A percentile compares a stretch with the other conserved stretches of the same genome.
These are phyloP conservation scores for Ciconia boyciana DNA, from an alignment of 2,113 vertebrate genomes.

Conservation along the genomic window DNA sequence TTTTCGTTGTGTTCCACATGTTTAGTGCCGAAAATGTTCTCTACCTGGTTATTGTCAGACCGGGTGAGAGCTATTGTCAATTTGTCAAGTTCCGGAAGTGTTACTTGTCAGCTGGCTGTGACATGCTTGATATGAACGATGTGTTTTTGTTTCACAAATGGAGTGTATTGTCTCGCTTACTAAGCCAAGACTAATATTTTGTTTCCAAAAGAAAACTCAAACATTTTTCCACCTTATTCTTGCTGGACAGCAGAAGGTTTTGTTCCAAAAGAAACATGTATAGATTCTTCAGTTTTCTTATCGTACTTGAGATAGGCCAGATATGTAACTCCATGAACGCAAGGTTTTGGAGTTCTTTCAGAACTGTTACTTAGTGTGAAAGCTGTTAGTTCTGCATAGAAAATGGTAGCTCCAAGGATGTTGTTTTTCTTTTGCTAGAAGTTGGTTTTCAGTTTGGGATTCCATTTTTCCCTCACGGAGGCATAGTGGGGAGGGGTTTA, in stretches of 20 bases:
- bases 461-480: background rate
- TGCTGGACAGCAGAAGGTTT: slow-evolving; percentile 69
- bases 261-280: slow-evolving; percentile 74
- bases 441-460: background rate
- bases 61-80: slow-evolving; percentile 13
- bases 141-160: slow-evolving; percentile 65
- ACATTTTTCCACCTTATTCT: slow-evolving; percentile 73
- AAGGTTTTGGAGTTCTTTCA: slow-evolving; percentile 26
- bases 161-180: slow-evolving; percentile 68
- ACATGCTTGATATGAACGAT: slow-evolving; percentile 56
- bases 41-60: slow-evolving; percentile 68
- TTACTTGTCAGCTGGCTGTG: slow-evolving; percentile 65
- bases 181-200: slow-evolving; percentile 82
- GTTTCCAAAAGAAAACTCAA: slow-evolving; percentile 74
- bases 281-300: slow-evolving; percentile 66
- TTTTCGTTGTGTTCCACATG: background rate
- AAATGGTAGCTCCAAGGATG: background rate
- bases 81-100: slow-evolving; percentile 59
- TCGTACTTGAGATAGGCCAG: slow-evolving; percentile 63
- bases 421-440: background rate
- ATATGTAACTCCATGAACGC: background rate
- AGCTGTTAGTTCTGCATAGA: background rate
- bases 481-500: background rate
- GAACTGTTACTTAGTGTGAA: background rate
- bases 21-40: slow-evolving; percentile 4